Conservation (phyloP, 2,797 vertebrate genomes). For the Enteromius treurensis region DNA sequence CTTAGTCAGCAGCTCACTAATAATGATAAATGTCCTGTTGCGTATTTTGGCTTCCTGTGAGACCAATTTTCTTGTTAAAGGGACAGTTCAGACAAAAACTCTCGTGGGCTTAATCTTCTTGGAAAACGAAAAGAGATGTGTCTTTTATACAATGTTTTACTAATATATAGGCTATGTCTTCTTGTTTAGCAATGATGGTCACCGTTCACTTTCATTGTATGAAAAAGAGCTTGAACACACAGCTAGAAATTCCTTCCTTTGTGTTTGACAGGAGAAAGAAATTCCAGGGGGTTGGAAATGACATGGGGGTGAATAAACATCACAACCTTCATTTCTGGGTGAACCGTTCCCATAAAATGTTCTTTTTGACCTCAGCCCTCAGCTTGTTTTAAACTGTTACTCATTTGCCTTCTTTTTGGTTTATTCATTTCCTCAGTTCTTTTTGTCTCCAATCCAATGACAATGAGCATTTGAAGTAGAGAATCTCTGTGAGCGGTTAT, state of each 20-base stretch:
- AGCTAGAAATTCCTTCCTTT: background rate
- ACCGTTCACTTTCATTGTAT: background rate
- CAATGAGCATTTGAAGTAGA: conserved; percentile 8
- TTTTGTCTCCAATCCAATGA: background rate
- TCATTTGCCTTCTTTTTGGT: conserved; percentile 7
- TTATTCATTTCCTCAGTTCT: conserved; percentile 3
- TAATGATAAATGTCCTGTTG: background rate
- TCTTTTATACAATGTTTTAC: background rate
- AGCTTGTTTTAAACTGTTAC: background rate
- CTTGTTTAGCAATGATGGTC: background rate
- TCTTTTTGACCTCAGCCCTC: background rate
- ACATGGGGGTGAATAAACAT: background rate
- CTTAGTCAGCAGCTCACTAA: conserved; percentile 23
- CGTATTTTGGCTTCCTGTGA: background rate
- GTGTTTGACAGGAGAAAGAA: background rate
- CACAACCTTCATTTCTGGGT: background rate
- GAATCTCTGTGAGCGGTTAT: conserved; percentile 15
- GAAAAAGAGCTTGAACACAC: background rate
- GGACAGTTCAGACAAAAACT: background rate
- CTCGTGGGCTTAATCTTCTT: background rate
- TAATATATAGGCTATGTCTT: background rate
- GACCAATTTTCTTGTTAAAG: conserved; percentile 10
- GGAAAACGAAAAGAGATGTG: background rate
- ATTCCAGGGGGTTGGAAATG: background rate
- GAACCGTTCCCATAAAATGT: background rate